phyloP scores from a whole-genome alignment of 2,113 vertebrate species.

The Paratilapia polleni region DNA sequence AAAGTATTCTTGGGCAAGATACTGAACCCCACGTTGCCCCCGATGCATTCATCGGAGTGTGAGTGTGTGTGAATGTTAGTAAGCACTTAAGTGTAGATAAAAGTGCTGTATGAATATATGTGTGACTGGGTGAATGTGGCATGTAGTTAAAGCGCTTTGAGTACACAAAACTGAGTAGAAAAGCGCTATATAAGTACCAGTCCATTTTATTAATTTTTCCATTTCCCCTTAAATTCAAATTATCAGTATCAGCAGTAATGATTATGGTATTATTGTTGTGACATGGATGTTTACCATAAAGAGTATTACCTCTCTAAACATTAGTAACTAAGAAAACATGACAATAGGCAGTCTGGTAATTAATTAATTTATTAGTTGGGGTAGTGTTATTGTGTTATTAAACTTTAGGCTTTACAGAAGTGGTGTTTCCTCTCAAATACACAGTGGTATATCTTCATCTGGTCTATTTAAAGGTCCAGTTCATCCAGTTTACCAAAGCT shows the following conservation, averaged over 20 bases:
- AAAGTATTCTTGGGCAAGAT: too few relatives aligned
- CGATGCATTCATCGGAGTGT: too few relatives aligned
- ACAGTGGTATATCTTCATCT: not conserved
- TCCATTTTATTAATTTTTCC: not conserved
- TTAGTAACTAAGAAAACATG: not conserved
- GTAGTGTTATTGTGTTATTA: not conserved
- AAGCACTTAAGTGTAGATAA: too few relatives aligned
- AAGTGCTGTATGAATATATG: too few relatives aligned
- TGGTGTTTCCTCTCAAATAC: not conserved
- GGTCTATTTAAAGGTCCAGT: not conserved
- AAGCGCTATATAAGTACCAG: too few relatives aligned
- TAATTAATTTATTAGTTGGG: not conserved
- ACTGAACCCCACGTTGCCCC: too few relatives aligned
- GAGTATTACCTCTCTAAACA: not conserved
- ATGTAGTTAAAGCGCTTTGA: too few relatives aligned
- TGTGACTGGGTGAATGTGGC: too few relatives aligned
- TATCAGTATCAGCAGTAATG: not conserved
- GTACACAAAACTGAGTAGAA: too few relatives aligned
- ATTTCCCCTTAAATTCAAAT: rapidly evolving
- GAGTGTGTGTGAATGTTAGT: too few relatives aligned
- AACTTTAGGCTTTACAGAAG: not conserved
- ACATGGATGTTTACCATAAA: not conserved
- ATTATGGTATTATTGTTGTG: not conserved
- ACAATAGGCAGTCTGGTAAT: not conserved
- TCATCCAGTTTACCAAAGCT: not conserved